These are phyloP conservation scores for Molanna angustata DNA, from an alignment of 2,888 invertebrate genomes.

Conservation along the genomic window DNA sequence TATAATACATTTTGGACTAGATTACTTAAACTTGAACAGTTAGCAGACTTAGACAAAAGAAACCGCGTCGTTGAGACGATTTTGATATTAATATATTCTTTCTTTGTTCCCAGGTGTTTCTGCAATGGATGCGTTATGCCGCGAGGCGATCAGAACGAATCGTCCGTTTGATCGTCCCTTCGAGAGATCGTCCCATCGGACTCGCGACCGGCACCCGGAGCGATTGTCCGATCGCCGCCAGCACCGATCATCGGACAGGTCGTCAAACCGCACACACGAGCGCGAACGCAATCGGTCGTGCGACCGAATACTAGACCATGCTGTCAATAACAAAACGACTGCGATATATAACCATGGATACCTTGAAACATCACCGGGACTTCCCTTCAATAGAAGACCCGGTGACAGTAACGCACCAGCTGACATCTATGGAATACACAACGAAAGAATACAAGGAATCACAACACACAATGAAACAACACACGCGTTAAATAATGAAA, in stretches of 20 bases:
- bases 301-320: not conserved
- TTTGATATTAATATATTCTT: not conserved
- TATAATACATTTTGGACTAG: too few species aligned
- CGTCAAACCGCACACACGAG: constrained; percentile 2
- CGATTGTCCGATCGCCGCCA: not conserved
- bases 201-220: constrained; percentile 2
- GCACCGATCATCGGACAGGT: constrained; percentile 6
- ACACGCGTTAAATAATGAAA: too few species aligned
- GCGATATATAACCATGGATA: not conserved
- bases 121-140: constrained; percentile 18
- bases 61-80: too few species aligned
- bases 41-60: too few species aligned
- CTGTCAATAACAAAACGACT: not conserved
- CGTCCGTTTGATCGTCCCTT: constrained; percentile 15
- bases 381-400: not conserved
- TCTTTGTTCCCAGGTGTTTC: constrained; percentile 15
- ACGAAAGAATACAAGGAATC: too few species aligned
- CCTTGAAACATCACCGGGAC: not conserved
- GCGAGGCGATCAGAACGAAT: constrained; percentile 13
- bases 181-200: constrained; percentile 11
- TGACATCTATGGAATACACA: too few species aligned
- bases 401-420: not conserved
- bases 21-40: too few species aligned
- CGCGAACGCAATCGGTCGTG: constrained; percentile 9
- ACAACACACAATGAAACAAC: too few species aligned